Evolutionary conservation across 2,888 invertebrate genomes (phyloP).

Genomic region (Calameuta idolon): DNA sequence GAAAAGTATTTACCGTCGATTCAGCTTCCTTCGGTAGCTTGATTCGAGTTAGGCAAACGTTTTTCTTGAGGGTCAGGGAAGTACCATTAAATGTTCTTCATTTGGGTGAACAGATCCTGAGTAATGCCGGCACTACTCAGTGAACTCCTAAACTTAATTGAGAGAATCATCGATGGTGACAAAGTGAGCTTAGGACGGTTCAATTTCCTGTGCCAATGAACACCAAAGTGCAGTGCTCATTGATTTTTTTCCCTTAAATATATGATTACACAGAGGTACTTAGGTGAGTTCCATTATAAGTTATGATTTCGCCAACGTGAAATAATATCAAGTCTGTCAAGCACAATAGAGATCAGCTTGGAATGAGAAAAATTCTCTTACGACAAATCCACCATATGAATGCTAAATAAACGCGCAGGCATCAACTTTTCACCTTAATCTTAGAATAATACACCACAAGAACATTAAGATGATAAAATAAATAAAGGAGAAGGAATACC

Average conservation of each 20-base stretch:
- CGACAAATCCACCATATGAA: background rate
- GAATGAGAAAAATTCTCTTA: background rate
- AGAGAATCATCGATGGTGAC: background rate
- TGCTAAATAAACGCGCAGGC: background rate
- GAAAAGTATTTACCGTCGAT: background rate
- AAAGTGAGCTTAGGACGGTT: background rate
- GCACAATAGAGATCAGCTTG: background rate
- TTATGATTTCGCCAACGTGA: background rate
- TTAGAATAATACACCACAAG: background rate
- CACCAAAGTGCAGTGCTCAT: background rate
- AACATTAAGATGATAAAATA: background rate
- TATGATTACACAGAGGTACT: background rate
- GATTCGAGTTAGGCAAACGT: background rate
- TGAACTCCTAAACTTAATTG: background rate
- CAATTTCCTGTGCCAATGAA: background rate
- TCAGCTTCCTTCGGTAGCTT: background rate
- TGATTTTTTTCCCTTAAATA: background rate
- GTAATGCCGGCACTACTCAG: background rate
- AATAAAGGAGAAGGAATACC: background rate
- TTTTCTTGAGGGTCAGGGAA: background rate
- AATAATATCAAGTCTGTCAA: background rate
- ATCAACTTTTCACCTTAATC: background rate
- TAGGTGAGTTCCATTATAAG: background rate
- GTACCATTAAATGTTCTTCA: background rate
- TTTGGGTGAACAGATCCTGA: background rate